phyloP scores from a whole-genome alignment of 2,888 invertebrate species.

The Cheilosia vulpina region DNA sequence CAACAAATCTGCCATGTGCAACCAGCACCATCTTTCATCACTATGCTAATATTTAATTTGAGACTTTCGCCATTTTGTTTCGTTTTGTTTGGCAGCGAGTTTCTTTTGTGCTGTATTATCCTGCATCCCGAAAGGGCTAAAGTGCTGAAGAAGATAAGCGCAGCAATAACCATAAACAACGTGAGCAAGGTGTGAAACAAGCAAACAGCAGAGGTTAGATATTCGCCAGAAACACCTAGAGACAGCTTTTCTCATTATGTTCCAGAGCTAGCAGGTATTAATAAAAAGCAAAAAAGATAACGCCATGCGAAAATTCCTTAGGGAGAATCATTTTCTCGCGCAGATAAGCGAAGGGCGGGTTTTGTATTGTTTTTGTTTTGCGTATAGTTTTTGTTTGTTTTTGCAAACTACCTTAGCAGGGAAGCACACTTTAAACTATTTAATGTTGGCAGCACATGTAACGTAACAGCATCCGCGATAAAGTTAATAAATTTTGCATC shows the following conservation, averaged over 20 bases:
- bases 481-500: constrained; percentile 34
- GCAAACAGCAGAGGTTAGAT: constrained; percentile 46
- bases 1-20: not conserved
- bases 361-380: constrained; percentile 3
- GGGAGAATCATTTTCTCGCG: constrained; percentile 48
- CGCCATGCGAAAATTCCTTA: constrained; percentile 42
- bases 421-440: constrained; percentile 28
- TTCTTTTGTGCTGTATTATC: constrained; percentile 23
- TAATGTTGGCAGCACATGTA: constrained; percentile 7
- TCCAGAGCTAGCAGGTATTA: constrained; percentile 35
- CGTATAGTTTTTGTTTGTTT: constrained; percentile 28
- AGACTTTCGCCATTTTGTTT: constrained; percentile 4
- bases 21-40: not conserved
- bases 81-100: not conserved
- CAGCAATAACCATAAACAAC: constrained; percentile 61
- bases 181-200: constrained; percentile 56
- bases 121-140: constrained; percentile 44
- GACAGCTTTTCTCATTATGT: constrained; percentile 53
- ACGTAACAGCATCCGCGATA: not conserved
- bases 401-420: constrained; percentile 21
- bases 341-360: constrained; percentile 34
- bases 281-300: constrained; percentile 59
- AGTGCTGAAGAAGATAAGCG: constrained; percentile 54
- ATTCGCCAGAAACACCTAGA: constrained; percentile 32
- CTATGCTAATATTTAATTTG: constrained; percentile 3